Conservation (phyloP, 2,888 invertebrate genomes). For the Fragum fragum region DNA sequence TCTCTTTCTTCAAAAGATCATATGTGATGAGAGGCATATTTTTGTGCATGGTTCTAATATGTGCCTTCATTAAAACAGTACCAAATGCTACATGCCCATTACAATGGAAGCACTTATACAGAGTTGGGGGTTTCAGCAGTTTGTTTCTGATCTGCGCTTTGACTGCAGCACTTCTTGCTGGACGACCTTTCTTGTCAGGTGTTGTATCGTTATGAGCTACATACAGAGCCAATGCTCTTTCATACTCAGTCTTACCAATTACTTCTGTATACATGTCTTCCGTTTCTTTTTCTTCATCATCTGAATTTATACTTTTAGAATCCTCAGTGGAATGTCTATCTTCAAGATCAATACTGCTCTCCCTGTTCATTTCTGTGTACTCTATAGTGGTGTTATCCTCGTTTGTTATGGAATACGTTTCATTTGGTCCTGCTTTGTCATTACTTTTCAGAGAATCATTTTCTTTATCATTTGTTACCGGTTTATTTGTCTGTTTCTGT, state of each 20-base stretch:
- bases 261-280: conserved; percentile 49
- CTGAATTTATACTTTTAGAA: conserved; percentile 10
- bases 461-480: background rate
- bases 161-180: conserved; percentile 66
- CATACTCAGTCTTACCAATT: conserved; percentile 59
- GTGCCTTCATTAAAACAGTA: conserved; percentile 62
- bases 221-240: conserved; percentile 63
- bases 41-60: conserved; percentile 56
- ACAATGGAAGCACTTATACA: conserved; percentile 70
- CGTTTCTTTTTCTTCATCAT: conserved; percentile 39
- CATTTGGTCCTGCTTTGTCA: background rate
- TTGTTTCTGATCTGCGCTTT: conserved; percentile 63
- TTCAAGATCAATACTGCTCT: background rate
- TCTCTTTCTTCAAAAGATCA: conserved; percentile 63
- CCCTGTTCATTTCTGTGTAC: background rate
- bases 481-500: background rate
- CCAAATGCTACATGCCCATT: conserved; percentile 58
- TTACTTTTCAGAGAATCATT: background rate
- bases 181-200: conserved; percentile 38
- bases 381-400: background rate
- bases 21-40: conserved; percentile 52
- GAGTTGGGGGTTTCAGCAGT: conserved; percentile 60
- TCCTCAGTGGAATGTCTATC: background rate
- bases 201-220: conserved; percentile 54
- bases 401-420: background rate